Conservation (phyloP, 1,140 invertebrate species). For the Ganaspis sp. region DNA sequence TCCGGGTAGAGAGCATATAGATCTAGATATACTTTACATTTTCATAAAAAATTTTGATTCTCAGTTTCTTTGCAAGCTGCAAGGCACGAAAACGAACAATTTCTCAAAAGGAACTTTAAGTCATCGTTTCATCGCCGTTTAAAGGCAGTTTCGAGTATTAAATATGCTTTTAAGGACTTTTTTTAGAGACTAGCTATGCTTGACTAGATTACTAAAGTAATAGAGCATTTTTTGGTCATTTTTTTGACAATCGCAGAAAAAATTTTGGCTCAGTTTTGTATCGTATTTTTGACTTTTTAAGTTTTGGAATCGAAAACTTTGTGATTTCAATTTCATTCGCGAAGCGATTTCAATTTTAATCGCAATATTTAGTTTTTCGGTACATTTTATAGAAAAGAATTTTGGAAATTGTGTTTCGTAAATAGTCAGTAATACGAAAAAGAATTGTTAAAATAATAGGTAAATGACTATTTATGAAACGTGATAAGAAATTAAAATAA, state of each 20-base stretch:
- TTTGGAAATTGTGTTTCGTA: no score
- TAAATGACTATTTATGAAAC: no score
- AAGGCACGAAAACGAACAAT: conserved; percentile 73
- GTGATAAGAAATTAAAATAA: no score
- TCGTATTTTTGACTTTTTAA: no score
- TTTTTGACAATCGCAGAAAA: background rate
- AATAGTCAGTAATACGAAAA: no score
- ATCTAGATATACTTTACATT: conserved; percentile 23
- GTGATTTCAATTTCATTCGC: no score
- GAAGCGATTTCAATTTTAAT: no score
- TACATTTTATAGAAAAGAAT: no score
- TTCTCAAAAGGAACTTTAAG: conserved; percentile 42
- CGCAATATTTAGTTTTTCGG: no score
- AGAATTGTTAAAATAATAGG: no score
- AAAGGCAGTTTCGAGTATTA: conserved; percentile 6
- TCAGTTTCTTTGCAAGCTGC: conserved; percentile 63
- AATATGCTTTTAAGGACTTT: conserved; percentile 14
- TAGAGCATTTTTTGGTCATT: conserved; percentile 21
- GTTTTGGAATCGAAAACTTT: no score
- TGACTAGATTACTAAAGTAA: conserved; percentile 20
- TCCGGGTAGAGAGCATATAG: conserved; percentile 3
- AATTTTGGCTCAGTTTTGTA: no score
- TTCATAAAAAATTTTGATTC: conserved; percentile 62
- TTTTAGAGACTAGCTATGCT: conserved; percentile 24
- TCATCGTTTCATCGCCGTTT: conserved; percentile 8